A percentile compares a stretch with the other conserved stretches of the same genome.
Evolutionary conservation across 2,797 vertebrate species (phyloP).

Genomic region (Rhodeus uyekii): DNA sequence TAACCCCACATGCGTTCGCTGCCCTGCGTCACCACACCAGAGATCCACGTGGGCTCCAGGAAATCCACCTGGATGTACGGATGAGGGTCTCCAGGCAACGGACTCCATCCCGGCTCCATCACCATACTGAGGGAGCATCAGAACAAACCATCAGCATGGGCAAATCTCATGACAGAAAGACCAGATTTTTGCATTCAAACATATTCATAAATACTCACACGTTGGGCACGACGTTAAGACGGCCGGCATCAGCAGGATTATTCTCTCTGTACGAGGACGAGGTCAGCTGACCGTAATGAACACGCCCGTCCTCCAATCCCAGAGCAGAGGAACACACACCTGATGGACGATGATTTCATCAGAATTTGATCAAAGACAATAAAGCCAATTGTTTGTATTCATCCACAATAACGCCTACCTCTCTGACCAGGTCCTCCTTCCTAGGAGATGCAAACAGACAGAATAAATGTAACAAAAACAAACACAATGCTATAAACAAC

Average conservation of each 20-base stretch:
- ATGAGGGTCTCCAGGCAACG: conserved; percentile 70
- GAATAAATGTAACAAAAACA: neutral
- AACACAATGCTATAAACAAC: neutral
- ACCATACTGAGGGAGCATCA: conserved; percentile 65
- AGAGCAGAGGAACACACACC: conserved; percentile 78
- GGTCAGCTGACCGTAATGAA: conserved; percentile 80
- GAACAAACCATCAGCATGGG: neutral
- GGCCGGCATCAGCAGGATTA: conserved; percentile 81
- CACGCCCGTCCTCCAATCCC: conserved; percentile 80
- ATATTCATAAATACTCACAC: conserved; percentile 81
- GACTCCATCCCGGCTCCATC: conserved; percentile 85
- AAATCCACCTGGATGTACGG: conserved; percentile 86
- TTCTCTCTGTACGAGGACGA: conserved; percentile 80
- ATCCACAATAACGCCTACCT: conserved; percentile 58
- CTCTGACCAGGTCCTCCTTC: conserved; percentile 60
- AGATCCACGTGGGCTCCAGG: conserved; percentile 80
- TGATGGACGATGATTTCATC: conserved; percentile 44
- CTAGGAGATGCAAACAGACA: conserved; percentile 57
- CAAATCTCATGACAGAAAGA: too few species aligned
- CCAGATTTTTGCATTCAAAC: too few species aligned
- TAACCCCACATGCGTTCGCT: conserved; percentile 75
- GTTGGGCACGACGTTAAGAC: conserved; percentile 80
- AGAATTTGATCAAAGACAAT: neutral
- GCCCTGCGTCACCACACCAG: conserved; percentile 80
- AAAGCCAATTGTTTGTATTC: neutral